Evolutionary conservation across 2,113 vertebrate species (phyloP).

Genomic region (Nothoprocta perdicaria): DNA sequence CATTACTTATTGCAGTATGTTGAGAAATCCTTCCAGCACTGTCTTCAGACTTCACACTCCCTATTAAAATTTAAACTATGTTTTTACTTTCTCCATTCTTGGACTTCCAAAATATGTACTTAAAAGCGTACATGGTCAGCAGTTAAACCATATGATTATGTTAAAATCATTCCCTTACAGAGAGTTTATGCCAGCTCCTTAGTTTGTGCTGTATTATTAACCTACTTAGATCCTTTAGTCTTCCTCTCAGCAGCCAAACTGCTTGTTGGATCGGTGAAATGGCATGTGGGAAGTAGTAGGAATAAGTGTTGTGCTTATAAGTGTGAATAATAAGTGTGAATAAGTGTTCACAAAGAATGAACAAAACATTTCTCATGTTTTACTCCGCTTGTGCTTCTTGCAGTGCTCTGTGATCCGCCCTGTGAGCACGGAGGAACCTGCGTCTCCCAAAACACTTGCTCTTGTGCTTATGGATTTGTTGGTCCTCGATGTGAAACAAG

Average conservation of each 20-base stretch:
- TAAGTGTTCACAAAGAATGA: not conserved
- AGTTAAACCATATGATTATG: not conserved
- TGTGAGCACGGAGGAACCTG: constrained; percentile 88
- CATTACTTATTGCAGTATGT: not conserved
- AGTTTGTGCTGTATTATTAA: not conserved
- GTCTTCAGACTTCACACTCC: not conserved
- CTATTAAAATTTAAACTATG: constrained; percentile 1
- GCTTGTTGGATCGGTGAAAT: not conserved
- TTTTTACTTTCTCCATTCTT: not conserved
- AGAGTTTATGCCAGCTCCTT: not conserved
- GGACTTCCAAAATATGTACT: not conserved
- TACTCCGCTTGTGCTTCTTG: not conserved
- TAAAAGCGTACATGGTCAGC: not conserved
- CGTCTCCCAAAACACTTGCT: constrained; percentile 84
- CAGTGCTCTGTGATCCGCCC: constrained; percentile 82
- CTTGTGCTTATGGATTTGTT: constrained; percentile 89
- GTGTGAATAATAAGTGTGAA: too few species aligned
- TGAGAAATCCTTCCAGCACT: not conserved
- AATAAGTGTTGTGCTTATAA: not conserved
- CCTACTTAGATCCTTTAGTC: not conserved
- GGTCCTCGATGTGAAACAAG: constrained; percentile 88
- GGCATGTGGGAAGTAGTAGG: not conserved
- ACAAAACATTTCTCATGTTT: not conserved
- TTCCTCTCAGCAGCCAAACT: not conserved
- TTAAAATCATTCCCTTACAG: not conserved